These are phyloP conservation scores for Cheiracanthium punctorium DNA, from an alignment of 2,888 invertebrate genomes.

Conservation along the genomic window DNA sequence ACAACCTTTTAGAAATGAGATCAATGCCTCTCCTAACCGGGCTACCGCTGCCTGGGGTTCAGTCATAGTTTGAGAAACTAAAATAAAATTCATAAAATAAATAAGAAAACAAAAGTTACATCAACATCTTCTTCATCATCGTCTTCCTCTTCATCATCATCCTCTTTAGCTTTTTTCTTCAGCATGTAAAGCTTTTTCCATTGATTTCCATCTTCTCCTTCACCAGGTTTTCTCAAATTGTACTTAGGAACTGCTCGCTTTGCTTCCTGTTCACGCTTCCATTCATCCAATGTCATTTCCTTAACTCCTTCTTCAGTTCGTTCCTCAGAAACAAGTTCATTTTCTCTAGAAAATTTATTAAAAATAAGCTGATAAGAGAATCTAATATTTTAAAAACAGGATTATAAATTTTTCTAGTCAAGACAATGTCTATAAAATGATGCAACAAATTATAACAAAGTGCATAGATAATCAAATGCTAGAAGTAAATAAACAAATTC, in stretches of 20 bases:
- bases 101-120: slow-evolving; percentile 20
- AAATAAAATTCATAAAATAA: not conserved
- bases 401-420: too few species aligned
- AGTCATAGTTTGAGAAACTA: not conserved
- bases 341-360: slow-evolving; percentile 66
- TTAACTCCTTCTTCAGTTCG: slow-evolving; percentile 85
- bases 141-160: slow-evolving; percentile 78
- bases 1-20: too few species aligned
- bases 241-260: slow-evolving; percentile 89
- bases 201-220: slow-evolving; percentile 91
- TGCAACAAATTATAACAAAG: too few species aligned
- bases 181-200: slow-evolving; percentile 80
- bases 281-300: slow-evolving; percentile 94
- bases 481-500: too few species aligned
- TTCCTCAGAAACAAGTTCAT: slow-evolving; percentile 59
- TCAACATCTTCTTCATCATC: slow-evolving; percentile 77
- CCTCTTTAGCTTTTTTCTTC: slow-evolving; percentile 81
- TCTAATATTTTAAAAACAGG: too few species aligned
- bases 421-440: too few species aligned
- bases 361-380: too few species aligned
- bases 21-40: too few species aligned
- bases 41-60: too few species aligned
- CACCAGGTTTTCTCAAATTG: slow-evolving; percentile 94
- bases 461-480: too few species aligned
- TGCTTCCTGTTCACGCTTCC: slow-evolving; percentile 87